A percentile compares a stretch with the other conserved stretches of the same genome.
These are phyloP conservation scores for Orthonychiurus folsomi DNA, from an alignment of 2,888 invertebrate genomes.

Conservation along the genomic window DNA sequence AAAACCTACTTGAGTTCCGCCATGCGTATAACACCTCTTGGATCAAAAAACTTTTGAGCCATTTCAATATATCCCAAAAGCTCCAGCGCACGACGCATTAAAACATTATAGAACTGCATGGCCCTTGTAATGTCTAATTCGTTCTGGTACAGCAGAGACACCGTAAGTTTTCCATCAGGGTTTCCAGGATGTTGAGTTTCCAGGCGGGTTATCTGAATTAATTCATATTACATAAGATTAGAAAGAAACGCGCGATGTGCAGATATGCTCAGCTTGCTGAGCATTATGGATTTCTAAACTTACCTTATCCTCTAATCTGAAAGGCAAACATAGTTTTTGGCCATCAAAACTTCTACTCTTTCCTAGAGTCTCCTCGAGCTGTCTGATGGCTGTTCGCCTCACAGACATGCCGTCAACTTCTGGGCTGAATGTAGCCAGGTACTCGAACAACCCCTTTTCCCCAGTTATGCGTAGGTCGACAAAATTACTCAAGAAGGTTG, in stretches of 20 bases:
- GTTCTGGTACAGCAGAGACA: background rate
- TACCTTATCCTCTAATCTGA: no score
- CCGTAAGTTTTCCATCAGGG: background rate
- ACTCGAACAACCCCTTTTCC: background rate
- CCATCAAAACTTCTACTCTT: background rate
- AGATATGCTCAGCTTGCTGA: no score
- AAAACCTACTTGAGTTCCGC: background rate
- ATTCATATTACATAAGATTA: no score
- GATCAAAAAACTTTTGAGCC: background rate
- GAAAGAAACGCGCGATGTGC: no score
- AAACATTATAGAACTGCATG: conserved; percentile 1
- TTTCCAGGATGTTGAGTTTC: background rate
- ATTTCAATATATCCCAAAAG: background rate
- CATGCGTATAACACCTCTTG: background rate
- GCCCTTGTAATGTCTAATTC: background rate
- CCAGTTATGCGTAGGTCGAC: background rate
- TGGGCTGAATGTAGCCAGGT: background rate
- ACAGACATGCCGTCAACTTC: background rate
- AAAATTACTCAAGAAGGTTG: background rate
- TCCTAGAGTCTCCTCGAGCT: background rate
- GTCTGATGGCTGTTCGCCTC: background rate
- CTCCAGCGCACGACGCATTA: conserved; percentile 1
- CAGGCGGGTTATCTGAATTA: no score
- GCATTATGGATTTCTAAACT: no score
- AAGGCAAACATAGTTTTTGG: background rate